Percentiles rank a stretch among this genome's conserved stretches.
Conservation (phyloP, 1,140 invertebrate genomes). For the Caerostris extrusa region DNA sequence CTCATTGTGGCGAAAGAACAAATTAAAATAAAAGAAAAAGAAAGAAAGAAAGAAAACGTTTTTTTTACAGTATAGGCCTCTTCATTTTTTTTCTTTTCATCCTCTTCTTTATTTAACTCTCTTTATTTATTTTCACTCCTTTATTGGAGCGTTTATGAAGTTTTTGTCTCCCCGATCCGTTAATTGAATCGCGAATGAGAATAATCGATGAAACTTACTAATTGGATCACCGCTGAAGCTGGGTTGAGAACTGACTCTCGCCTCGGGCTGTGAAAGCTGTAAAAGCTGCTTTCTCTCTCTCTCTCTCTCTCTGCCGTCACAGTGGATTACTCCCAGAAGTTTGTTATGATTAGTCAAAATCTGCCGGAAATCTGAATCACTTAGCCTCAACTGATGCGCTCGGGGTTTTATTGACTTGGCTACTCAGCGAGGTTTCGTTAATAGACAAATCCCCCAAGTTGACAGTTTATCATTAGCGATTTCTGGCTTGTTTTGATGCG, state of each 20-base stretch:
- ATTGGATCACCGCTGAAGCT: slow-evolving; percentile 3
- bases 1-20: too few species aligned
- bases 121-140: not conserved
- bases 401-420: too few species aligned
- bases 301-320: not conserved
- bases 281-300: not conserved
- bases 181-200: slow-evolving; percentile 18
- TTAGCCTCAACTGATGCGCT: too few species aligned
- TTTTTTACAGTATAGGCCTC: not conserved
- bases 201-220: slow-evolving; percentile 5
- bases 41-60: not conserved
- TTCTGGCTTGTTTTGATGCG: too few species aligned
- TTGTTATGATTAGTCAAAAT: not conserved
- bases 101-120: not conserved
- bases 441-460: too few species aligned
- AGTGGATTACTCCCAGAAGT: not conserved
- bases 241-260: not conserved
- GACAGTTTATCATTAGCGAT: too few species aligned
- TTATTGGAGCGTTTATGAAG: slow-evolving; percentile 4
- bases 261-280: not conserved
- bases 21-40: too few species aligned
- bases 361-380: too few species aligned
- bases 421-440: too few species aligned
- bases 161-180: not conserved
- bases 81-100: not conserved